Percentiles rank a stretch among this genome's conserved stretches.
Conservation (phyloP, 2,888 invertebrate species). For the Drosophila mimetica region DNA sequence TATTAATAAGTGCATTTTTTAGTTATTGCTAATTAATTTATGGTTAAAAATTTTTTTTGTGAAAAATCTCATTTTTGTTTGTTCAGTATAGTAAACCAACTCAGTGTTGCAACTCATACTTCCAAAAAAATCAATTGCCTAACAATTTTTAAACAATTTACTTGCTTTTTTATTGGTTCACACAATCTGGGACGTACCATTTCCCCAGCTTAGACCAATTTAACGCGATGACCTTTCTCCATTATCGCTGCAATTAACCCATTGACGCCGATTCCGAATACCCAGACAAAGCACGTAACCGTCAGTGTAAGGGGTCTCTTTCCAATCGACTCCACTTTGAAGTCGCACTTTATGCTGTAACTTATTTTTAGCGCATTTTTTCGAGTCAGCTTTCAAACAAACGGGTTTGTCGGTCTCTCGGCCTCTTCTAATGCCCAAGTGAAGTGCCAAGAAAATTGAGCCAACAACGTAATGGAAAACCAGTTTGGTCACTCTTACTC, state of each 20-base stretch:
- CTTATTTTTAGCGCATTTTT: slow-evolving; percentile 72
- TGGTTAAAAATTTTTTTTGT: no score
- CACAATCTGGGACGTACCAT: not conserved
- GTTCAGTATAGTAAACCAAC: no score
- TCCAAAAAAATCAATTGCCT: not conserved
- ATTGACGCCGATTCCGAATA: slow-evolving; percentile 41
- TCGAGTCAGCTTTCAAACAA: slow-evolving; percentile 43
- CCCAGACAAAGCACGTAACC: slow-evolving; percentile 49
- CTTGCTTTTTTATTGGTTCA: not conserved
- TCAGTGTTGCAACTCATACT: not conserved
- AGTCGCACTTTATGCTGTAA: slow-evolving; percentile 68
- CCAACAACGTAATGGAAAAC: slow-evolving; percentile 62
- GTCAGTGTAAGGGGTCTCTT: slow-evolving; percentile 29
- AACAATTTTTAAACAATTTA: not conserved
- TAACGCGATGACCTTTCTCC: slow-evolving; percentile 45
- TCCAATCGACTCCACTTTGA: slow-evolving; percentile 45
- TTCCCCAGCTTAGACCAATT: slow-evolving; percentile 28
- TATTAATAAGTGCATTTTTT: not conserved
- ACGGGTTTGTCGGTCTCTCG: slow-evolving; percentile 65
- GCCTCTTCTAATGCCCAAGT: slow-evolving; percentile 51
- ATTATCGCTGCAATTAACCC: slow-evolving; percentile 44
- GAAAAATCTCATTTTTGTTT: no score
- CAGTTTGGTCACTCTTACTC: slow-evolving; percentile 80
- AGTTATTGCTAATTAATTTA: not conserved
- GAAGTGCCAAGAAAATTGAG: slow-evolving; percentile 25